A percentile compares a stretch with the other conserved stretches of the same genome.
Evolutionary conservation across 2,888 invertebrate genomes (phyloP).

Genomic region (Sphaeridia pumilis): DNA sequence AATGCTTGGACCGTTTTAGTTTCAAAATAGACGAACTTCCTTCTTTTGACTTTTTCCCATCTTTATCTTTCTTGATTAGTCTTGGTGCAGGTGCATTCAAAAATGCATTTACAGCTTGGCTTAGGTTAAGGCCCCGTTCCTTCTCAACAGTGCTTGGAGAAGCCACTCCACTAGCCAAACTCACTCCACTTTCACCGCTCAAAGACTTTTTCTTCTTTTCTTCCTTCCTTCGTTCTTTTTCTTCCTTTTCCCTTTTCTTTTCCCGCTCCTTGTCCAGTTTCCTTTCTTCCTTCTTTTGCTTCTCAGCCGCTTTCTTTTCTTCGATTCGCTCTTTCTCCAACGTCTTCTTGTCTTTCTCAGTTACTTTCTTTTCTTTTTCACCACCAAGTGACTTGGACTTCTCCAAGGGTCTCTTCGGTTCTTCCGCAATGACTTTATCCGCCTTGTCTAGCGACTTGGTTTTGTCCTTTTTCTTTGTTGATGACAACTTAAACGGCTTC

Average conservation of each 20-base stretch:
- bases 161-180: not conserved
- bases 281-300: constrained; percentile 14
- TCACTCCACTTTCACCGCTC: constrained; percentile 1
- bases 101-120: constrained; percentile 30
- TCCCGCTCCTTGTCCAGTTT: constrained; percentile 19
- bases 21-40: constrained; percentile 32
- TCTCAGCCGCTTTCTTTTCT: not conserved
- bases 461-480: constrained; percentile 18
- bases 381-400: too few relatives aligned
- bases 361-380: not conserved
- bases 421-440: constrained; percentile 6
- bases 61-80: constrained; percentile 24
- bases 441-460: constrained; percentile 19
- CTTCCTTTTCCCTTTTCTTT: constrained; percentile 20
- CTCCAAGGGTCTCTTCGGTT: constrained; percentile 3
- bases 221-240: constrained; percentile 21
- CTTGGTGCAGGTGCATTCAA: constrained; percentile 34
- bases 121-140: constrained; percentile 9
- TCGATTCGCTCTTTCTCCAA: too few relatives aligned
- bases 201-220: constrained; percentile 20
- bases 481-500: constrained; percentile 30
- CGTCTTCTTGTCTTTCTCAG: too few relatives aligned
- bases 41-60: constrained; percentile 21
- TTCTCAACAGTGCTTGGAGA: constrained; percentile 3
- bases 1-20: constrained; percentile 35